These are phyloP conservation scores for Allolobophora icterica DNA, from an alignment of 2,888 invertebrate species.

Conservation along the genomic window DNA sequence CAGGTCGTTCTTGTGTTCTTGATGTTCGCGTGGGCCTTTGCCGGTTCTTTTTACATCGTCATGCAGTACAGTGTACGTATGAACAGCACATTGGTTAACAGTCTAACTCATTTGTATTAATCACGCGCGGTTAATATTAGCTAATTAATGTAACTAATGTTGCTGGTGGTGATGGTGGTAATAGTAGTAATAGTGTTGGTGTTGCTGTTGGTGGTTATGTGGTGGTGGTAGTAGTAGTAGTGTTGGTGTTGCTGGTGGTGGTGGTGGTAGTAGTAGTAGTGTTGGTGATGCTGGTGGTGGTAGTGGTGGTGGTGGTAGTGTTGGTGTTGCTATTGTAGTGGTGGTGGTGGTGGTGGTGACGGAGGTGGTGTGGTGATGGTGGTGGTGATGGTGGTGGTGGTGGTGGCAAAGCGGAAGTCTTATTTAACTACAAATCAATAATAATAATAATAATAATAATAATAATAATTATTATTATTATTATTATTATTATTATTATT, in stretches of 20 bases:
- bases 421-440: no score
- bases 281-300: background rate
- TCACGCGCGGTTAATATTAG: background rate
- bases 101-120: background rate
- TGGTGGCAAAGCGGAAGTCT: no score
- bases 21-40: slow-evolving; percentile 55
- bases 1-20: slow-evolving; percentile 55
- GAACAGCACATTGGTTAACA: background rate
- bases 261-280: background rate
- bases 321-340: no score
- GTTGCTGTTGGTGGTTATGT: no score
- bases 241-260: background rate
- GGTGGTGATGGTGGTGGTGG: background rate
- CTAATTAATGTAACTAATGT: background rate
- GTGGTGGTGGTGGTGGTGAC: background rate
- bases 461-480: no score
- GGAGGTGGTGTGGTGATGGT: background rate
- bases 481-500: no score
- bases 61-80: slow-evolving; percentile 52
- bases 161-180: background rate
- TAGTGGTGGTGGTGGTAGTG: background rate
- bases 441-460: no score
- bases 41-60: slow-evolving; percentile 54
- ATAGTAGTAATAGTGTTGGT: background rate
- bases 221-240: background rate